Evolutionary conservation across 2,888 invertebrate species (phyloP).

Genomic region (Dioctria linearis): DNA sequence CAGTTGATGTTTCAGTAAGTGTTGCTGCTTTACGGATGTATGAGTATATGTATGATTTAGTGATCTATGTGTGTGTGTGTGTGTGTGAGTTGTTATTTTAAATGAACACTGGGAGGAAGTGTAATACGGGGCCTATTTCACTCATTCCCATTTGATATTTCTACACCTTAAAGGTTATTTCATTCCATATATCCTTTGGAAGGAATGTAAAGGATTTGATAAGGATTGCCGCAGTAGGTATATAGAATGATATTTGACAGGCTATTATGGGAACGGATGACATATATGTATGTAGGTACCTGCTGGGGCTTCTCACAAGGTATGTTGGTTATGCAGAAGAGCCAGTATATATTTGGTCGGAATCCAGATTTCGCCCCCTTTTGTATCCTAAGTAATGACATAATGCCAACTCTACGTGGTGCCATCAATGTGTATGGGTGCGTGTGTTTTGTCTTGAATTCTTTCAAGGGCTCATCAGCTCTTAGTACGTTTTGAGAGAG

Average conservation of each 20-base stretch:
- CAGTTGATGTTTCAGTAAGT: background rate
- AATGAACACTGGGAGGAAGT: too few species aligned
- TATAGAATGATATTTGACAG: background rate
- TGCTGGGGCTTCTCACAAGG: background rate
- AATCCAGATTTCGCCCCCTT: background rate
- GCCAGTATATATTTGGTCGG: background rate
- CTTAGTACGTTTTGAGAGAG: background rate
- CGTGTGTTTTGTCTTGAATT: conserved; percentile 7
- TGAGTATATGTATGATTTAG: background rate
- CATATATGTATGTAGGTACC: background rate
- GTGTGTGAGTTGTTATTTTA: background rate
- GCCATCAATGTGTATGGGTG: background rate
- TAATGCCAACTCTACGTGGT: background rate
- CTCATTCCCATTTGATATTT: background rate
- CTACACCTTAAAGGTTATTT: background rate
- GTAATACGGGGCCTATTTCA: too few species aligned
- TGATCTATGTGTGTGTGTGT: background rate
- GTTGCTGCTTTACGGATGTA: background rate
- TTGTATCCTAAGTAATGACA: background rate
- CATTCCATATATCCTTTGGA: too few species aligned
- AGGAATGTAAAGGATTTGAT: too few species aligned
- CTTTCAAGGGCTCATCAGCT: conserved; percentile 16
- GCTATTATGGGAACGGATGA: background rate
- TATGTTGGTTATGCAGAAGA: background rate
- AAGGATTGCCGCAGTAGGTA: background rate